Evolutionary conservation across 2,797 vertebrate genomes (phyloP).

Genomic region (Dromococcyx pavoninus): DNA sequence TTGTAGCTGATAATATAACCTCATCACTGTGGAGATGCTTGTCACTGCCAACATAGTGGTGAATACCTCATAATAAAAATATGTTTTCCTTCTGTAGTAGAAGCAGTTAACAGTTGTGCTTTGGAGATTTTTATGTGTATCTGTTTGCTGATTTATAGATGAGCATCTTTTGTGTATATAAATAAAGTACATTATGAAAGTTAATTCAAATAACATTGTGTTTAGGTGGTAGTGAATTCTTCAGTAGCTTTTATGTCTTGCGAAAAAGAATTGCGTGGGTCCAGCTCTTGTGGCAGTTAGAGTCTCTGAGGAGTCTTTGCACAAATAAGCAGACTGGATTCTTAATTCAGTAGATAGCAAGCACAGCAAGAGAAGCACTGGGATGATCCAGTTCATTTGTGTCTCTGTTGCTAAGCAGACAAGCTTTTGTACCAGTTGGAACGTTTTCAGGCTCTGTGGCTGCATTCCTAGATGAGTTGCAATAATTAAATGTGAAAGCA

Average conservation of each 20-base stretch:
- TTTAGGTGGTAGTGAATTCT: neutral
- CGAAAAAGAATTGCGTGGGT: neutral
- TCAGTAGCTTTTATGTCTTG: neutral
- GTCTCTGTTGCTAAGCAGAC: slow-evolving; percentile 58
- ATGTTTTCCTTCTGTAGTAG: neutral
- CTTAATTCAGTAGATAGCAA: neutral
- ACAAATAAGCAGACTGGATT: neutral
- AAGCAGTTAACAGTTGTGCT: neutral
- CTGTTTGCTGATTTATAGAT: neutral
- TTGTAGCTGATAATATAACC: neutral
- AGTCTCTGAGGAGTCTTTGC: neutral
- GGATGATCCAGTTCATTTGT: slow-evolving; percentile 18
- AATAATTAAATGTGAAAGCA: slow-evolving; percentile 54
- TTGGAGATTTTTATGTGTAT: neutral
- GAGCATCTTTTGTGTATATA: neutral
- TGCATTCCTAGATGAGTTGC: slow-evolving; percentile 51
- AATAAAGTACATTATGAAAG: neutral
- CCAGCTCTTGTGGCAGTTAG: neutral
- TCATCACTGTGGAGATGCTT: neutral
- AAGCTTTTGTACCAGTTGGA: slow-evolving; percentile 60
- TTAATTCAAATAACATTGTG: neutral
- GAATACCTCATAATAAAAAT: neutral
- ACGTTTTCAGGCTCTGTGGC: slow-evolving; percentile 22
- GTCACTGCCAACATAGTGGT: neutral
- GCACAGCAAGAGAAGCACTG: neutral